Evolutionary conservation across 2,888 invertebrate species (phyloP), one percentile per base, ranked within the genome.

Genomic region (Mylabris sibirica): DNA sequence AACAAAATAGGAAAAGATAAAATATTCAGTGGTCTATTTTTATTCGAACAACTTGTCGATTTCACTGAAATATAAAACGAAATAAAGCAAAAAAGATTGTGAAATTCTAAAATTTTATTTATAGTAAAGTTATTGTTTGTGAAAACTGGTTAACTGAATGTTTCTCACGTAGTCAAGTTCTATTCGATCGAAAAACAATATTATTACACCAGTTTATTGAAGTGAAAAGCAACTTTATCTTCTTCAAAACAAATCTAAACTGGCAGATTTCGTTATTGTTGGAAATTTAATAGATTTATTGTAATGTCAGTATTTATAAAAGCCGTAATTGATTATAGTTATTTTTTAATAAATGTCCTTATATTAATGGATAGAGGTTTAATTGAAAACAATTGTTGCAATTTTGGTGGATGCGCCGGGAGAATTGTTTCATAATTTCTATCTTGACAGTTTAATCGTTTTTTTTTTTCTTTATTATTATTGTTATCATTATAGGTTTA

Each of bases 401-500:
- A 49, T 22, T 49, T 49, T 49, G 49, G 49, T 49, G 49, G 49
- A 49, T 20, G 49, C 49, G 49, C 49, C 34, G 60, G 14, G 24
- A 44, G 17, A 17, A 44, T 44, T 3, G 17, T 44, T 17, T 17
- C n/a, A 17, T 6, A 44, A 63, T 30, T 34, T 41, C n/a, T 24
- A 0, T 22, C 5, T n/a, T 41, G 1, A 3, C 20, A 12, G 8
- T 24, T 35, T 38, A 38, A 60, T 26, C n/a, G 14, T 14, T 65
- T 60, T 53, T 63, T 17, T 34, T 68, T 74, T 71, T n/a, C n/a
- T n/a, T n/a, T n/a, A n/a, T n/a, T n/a, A n/a, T n/a, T n/a, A n/a
- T n/a, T 75, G 71, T 75, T 72, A 85, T 87, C 24, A 89, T 96
- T 53, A 4, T 24, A 53, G 97, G 96, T 77, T 89, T 98, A 77